Conservation (phyloP, 2,888 invertebrate genomes). For the Ganaspis brasiliensis region DNA sequence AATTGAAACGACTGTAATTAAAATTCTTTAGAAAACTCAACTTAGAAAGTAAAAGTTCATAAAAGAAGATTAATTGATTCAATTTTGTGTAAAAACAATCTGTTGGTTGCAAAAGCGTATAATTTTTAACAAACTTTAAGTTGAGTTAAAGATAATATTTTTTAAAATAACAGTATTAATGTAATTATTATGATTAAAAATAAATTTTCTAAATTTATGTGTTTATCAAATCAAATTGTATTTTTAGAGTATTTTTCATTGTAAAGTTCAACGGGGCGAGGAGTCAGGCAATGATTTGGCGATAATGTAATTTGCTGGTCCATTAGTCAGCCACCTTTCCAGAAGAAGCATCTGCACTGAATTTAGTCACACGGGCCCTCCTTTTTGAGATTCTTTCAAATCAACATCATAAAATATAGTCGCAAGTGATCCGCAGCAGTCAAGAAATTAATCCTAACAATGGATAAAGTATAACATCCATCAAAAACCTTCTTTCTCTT, state of each 20-base stretch:
- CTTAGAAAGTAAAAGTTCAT: too few species aligned
- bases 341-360: slow-evolving; percentile 17
- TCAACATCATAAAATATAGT: slow-evolving; percentile 22
- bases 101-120: too few species aligned
- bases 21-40: too few species aligned
- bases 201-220: not conserved
- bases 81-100: too few species aligned
- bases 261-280: slow-evolving; percentile 55
- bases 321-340: slow-evolving; percentile 60
- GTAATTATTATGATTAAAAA: too few species aligned
- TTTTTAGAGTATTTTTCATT: slow-evolving; percentile 25
- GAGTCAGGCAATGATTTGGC: slow-evolving; percentile 57
- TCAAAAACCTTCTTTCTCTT: not conserved
- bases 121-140: too few species aligned
- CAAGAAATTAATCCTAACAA: slow-evolving; percentile 5
- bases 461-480: slow-evolving; percentile 9
- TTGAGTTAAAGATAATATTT: too few species aligned
- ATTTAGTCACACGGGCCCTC: slow-evolving; percentile 24
- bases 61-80: too few species aligned
- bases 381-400: slow-evolving; percentile 40
- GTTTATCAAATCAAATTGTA: not conserved
- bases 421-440: not conserved
- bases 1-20: too few species aligned
- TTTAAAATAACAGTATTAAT: too few species aligned
- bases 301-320: slow-evolving; percentile 63